Conservation (phyloP, 2,888 invertebrate species). For the Limnephilus lunatus region DNA sequence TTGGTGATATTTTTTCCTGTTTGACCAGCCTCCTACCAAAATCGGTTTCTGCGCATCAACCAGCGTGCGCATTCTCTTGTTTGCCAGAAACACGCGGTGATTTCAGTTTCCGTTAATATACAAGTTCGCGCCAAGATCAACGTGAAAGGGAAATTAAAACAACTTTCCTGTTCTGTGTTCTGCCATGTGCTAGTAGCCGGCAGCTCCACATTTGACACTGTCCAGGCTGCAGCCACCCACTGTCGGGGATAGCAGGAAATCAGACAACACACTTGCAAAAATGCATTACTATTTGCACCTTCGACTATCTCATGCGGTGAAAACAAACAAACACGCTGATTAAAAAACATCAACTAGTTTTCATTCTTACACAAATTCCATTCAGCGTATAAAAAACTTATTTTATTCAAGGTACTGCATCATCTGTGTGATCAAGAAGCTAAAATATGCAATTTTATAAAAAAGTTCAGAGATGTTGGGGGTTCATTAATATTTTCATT, state of each 20-base stretch:
- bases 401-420: background rate
- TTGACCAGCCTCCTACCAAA: too few species aligned
- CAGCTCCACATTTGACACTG: slow-evolving; percentile 24
- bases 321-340: background rate
- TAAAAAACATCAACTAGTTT: background rate
- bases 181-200: background rate
- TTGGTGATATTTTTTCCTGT: too few species aligned
- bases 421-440: background rate
- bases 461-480: background rate
- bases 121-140: slow-evolving; percentile 27
- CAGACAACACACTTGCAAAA: background rate
- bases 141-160: slow-evolving; percentile 49
- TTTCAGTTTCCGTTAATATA: slow-evolving; percentile 36
- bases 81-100: slow-evolving; percentile 9
- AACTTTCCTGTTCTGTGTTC: slow-evolving; percentile 39
- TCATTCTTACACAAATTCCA: background rate
- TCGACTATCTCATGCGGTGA: background rate
- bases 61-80: too few species aligned
- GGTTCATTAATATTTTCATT: background rate
- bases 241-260: background rate
- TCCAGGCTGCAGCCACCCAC: background rate
- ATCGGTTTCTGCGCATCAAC: too few species aligned
- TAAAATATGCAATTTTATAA: background rate
- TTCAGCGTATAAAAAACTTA: background rate
- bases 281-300: background rate